Base-by-base conservation (phyloP, 2,797 vertebrate species). In the Pteronotus mesoamericanus region DNA sequence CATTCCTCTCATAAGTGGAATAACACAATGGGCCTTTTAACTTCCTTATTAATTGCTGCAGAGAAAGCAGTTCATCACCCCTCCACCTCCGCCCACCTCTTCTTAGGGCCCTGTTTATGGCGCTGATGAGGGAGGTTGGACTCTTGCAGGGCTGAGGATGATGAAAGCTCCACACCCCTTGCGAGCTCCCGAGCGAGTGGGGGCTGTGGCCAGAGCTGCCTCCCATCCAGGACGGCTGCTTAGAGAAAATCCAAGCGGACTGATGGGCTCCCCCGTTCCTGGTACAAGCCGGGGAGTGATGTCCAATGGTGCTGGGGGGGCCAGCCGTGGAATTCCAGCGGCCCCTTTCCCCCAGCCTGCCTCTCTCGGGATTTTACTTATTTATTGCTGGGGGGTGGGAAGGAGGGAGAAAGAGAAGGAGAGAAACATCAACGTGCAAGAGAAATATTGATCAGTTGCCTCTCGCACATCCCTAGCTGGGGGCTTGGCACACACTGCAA, bases 1-100 rank as follows among this genome's bases (percentile, higher is more conserved):
- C 98, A 98, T 99, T 98, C 98, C 96, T 98, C 9, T 92, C 98
- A 98, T 99, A 98, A 75, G 0, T 98, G 90, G 96, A 91, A 98
- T 98, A 98, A 97, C 98, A 95, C 82, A 0, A 0, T 87, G 91
- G 53, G n/a, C 95, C 96, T 95, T 69, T 72, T 39, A 97, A 89
- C 91, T 94, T 96, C 90, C 86, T 92, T 84, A 97, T 94, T 87
- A 95, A 86, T 66, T 9, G 79, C 44, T 85, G 46, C 39, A 19
- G 66, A 64, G 74, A 77, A 83, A 51, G 89, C 78, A 29, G 82
- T 95, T 46, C 89, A 93, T 95, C 96, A 93, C 37, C 51, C 89
- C 12, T 66, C 10, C 3, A 2, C 89, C 46, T 71, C 68, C 46
- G 7, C 79, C 46, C 46, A n/a, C 22, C 53, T 32, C 51, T n/a